Evolutionary conservation across 2,797 vertebrate genomes (phyloP).

Genomic region (Takifugu ocellatus): DNA sequence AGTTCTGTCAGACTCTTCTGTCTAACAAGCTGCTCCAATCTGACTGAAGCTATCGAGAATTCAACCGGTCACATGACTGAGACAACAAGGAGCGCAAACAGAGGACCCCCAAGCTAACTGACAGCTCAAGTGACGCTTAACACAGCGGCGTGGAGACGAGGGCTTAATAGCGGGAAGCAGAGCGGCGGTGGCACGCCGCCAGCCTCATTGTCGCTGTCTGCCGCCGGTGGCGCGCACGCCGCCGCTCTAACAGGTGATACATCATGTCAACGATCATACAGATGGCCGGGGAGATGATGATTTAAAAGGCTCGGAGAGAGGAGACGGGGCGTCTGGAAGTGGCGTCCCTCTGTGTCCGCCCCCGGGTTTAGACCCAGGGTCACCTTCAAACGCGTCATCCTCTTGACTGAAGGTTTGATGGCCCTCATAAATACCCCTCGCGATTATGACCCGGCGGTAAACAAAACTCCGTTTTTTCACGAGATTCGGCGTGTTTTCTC

Average conservation of each 20-base stretch:
- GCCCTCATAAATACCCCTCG: conserved; percentile 72
- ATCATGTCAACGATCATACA: conserved; percentile 65
- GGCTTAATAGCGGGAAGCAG: conserved; percentile 57
- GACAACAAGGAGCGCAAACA: conserved; percentile 38
- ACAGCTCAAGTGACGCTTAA: conserved; percentile 55
- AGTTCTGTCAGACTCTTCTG: conserved; percentile 34
- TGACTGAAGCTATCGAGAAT: conserved; percentile 51
- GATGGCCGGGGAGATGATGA: conserved; percentile 70
- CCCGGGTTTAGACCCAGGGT: conserved; percentile 60
- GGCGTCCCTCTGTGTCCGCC: conserved; percentile 63
- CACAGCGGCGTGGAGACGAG: conserved; percentile 43
- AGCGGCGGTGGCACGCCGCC: conserved; percentile 36
- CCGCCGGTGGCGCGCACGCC: conserved; percentile 32
- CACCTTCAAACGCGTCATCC: conserved; percentile 72
- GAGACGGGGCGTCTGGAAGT: conserved; percentile 72
- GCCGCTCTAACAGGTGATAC: conserved; percentile 63
- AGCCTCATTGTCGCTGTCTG: conserved; percentile 59
- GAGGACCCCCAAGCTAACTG: conserved; percentile 12
- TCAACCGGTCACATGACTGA: conserved; percentile 41
- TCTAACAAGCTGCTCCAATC: conserved; percentile 55
- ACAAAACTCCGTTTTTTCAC: conserved; percentile 64
- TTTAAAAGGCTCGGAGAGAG: conserved; percentile 73
- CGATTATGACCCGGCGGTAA: conserved; percentile 71
- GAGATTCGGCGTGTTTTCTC: conserved; percentile 67
- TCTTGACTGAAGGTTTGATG: conserved; percentile 73